These are phyloP conservation scores for Bacillus rossius DNA, from an alignment of 1,140 invertebrate genomes.

Conservation along the genomic window DNA sequence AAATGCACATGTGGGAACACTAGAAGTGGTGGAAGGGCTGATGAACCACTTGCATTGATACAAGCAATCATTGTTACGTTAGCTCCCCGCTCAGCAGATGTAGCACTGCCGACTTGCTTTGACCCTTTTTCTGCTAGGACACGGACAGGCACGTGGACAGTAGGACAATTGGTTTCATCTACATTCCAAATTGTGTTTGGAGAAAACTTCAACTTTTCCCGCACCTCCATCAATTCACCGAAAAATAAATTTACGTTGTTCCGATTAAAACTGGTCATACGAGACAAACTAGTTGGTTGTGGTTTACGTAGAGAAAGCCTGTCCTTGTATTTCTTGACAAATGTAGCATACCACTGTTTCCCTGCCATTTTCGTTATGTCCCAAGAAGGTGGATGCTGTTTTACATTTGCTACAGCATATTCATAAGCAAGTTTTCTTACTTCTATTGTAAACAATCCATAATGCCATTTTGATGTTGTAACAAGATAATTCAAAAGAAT, in stretches of 20 bases:
- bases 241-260: constrained; percentile 12
- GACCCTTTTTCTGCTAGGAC: constrained; percentile 19
- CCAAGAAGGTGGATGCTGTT: constrained; percentile 28
- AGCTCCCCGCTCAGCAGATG: constrained; percentile 40
- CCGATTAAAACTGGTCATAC: constrained; percentile 13
- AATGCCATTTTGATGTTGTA: constrained; percentile 32
- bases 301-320: constrained; percentile 14
- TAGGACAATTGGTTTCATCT: constrained; percentile 25
- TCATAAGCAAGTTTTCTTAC: constrained; percentile 30
- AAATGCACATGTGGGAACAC: constrained; percentile 36
- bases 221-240: background rate
- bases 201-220: constrained; percentile 5
- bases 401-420: constrained; percentile 29
- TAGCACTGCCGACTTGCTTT: constrained; percentile 34
- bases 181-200: constrained; percentile 7
- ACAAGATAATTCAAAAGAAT: constrained; percentile 26
- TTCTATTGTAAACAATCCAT: constrained; percentile 31
- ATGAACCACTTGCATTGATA: constrained; percentile 35
- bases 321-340: constrained; percentile 33
- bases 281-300: constrained; percentile 10
- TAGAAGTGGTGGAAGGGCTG: constrained; percentile 34
- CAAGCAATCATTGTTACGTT: constrained; percentile 37
- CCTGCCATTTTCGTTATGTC: constrained; percentile 31
- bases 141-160: constrained; percentile 26
- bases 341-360: constrained; percentile 36